Evolutionary conservation across 2,797 vertebrate species (phyloP).

Genomic region (Masticophis lateralis): DNA sequence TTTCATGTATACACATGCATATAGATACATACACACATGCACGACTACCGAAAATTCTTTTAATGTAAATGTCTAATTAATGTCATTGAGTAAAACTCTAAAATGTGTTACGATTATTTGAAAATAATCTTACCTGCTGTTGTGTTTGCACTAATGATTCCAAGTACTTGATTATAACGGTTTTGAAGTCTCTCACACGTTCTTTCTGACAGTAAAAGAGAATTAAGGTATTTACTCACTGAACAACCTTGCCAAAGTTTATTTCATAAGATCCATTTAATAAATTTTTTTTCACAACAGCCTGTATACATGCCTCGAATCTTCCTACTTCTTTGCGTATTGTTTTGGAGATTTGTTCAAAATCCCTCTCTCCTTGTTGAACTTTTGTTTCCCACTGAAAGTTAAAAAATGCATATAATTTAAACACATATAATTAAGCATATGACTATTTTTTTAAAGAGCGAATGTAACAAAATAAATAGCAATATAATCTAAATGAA

Average conservation of each 20-base stretch:
- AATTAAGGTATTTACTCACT: constrained; percentile 2
- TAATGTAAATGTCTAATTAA: not conserved
- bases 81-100: not conserved
- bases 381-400: constrained; percentile 93
- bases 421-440: not conserved
- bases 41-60: not conserved
- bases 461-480: not conserved
- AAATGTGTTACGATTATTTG: constrained; percentile 5
- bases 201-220: constrained; percentile 81
- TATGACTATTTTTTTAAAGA: not conserved
- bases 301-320: constrained; percentile 85
- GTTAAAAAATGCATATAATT: constrained; percentile 56
- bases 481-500: not conserved
- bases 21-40: not conserved
- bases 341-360: constrained; percentile 96
- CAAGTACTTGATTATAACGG: constrained; percentile 92
- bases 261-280: constrained; percentile 33
- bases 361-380: constrained; percentile 94
- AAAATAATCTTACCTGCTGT: constrained; percentile 84
- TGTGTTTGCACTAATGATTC: constrained; percentile 96
- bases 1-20: not conserved
- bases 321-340: constrained; percentile 94
- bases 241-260: not conserved
- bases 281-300: constrained; percentile 14
- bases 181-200: constrained; percentile 96